Evolutionary conservation across 2,797 vertebrate genomes (phyloP).

Genomic region (Darevskia mixta): DNA sequence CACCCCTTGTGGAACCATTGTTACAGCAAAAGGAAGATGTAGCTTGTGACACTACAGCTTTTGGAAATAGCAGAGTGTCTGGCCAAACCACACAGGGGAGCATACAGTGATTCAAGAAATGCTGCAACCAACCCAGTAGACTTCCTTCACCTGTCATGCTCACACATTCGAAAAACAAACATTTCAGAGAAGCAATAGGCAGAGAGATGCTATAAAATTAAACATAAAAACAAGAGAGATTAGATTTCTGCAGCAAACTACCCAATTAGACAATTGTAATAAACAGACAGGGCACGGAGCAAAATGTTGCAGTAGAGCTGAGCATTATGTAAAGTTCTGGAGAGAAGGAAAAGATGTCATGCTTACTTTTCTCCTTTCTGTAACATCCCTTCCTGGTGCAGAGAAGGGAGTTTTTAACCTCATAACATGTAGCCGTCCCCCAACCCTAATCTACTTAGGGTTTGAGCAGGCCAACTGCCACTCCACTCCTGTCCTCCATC

Average conservation of each 20-base stretch:
- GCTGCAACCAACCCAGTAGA: not conserved
- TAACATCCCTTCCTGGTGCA: too few species aligned
- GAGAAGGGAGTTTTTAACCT: too few species aligned
- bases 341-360: too few species aligned
- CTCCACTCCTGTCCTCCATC: too few species aligned
- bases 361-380: too few species aligned
- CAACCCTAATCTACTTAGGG: too few species aligned
- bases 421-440: too few species aligned
- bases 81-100: slow-evolving; percentile 16
- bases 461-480: too few species aligned
- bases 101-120: not conserved
- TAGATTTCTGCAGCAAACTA: not conserved
- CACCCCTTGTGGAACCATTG: not conserved
- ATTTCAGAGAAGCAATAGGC: not conserved
- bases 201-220: too few species aligned
- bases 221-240: not conserved
- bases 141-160: not conserved
- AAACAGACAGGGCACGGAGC: not conserved
- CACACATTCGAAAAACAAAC: not conserved
- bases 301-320: too few species aligned
- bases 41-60: not conserved
- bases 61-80: slow-evolving; percentile 46
- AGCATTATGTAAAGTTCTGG: too few species aligned
- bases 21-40: slow-evolving; percentile 20
- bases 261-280: not conserved